phyloP scores from a whole-genome alignment of 2,888 invertebrate genomes.

The Druceiella hillmani region DNA sequence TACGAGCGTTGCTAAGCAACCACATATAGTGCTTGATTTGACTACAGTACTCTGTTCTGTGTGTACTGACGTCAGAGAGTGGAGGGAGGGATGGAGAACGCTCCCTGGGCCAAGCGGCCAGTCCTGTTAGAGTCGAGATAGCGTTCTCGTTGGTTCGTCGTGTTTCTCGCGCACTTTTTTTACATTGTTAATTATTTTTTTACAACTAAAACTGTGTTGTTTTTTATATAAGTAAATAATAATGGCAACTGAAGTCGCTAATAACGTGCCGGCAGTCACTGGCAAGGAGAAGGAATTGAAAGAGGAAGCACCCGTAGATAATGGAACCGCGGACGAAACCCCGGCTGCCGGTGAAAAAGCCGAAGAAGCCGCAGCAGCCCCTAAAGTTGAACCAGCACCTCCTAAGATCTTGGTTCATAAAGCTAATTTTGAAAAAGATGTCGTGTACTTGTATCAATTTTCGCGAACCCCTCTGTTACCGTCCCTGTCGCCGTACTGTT shows the following conservation, averaged over 20 bases:
- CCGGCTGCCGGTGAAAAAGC: constrained; percentile 32
- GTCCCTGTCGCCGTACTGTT: constrained; percentile 86
- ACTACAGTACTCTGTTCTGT: no score
- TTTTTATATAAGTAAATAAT: constrained; percentile 27
- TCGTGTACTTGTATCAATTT: constrained; percentile 92
- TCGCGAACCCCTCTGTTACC: constrained; percentile 85
- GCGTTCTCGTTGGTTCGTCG: constrained; percentile 24
- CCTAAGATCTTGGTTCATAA: constrained; percentile 83
- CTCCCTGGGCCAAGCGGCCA: constrained; percentile 14
- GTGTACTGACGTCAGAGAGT: no score
- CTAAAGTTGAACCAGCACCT: constrained; percentile 58
- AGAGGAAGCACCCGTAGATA: constrained; percentile 48
- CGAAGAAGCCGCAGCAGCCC: constrained; percentile 45
- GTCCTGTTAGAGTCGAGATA: constrained; percentile 21
- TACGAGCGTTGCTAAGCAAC: no score
- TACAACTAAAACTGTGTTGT: constrained; percentile 17
- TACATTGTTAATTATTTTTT: constrained; percentile 21
- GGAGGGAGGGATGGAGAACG: neutral
- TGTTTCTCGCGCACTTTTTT: constrained; percentile 28
- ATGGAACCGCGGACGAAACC: constrained; percentile 35
- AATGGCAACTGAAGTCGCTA: constrained; percentile 76
- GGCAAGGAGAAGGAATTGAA: constrained; percentile 59
- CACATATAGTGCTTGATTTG: no score
- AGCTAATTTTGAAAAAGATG: constrained; percentile 83
- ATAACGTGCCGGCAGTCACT: constrained; percentile 58